Evolutionary conservation across 1,140 invertebrate genomes (phyloP).

Genomic region (Procambarus clarkii): DNA sequence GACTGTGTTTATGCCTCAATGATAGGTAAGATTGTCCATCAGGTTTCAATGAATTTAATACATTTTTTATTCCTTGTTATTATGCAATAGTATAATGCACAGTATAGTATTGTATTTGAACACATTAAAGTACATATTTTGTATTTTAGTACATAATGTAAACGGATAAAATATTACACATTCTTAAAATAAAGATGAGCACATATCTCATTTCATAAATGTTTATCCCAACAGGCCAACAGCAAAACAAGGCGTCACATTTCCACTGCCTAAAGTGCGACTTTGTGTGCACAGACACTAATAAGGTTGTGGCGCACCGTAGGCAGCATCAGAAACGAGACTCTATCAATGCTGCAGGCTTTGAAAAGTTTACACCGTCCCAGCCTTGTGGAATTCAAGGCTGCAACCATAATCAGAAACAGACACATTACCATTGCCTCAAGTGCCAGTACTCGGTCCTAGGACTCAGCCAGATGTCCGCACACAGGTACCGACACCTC

Average conservation of each 20-base stretch:
- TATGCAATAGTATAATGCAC: neutral
- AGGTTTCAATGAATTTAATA: neutral
- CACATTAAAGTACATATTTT: no score
- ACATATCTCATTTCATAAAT: neutral
- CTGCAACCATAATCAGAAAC: conserved; percentile 94
- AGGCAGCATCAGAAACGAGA: conserved; percentile 94
- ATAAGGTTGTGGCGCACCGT: conserved; percentile 96
- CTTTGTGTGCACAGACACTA: conserved; percentile 97
- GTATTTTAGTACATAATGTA: no score
- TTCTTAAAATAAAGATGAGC: no score
- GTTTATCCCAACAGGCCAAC: conserved; percentile 79
- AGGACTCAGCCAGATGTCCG: conserved; percentile 92
- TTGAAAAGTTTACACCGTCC: conserved; percentile 92
- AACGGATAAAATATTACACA: no score
- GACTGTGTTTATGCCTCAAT: conserved; percentile 85
- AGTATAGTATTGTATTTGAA: no score
- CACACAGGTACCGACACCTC: conserved; percentile 89
- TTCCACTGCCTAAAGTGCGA: conserved; percentile 97
- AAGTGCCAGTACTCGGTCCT: conserved; percentile 93
- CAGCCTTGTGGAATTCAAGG: conserved; percentile 79
- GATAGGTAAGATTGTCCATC: conserved; percentile 58
- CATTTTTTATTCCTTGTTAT: neutral
- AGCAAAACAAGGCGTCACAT: conserved; percentile 95
- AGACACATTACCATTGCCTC: conserved; percentile 97
- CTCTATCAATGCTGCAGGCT: conserved; percentile 94